Conservation (phyloP, 2,113 vertebrate species). For the Hystrix brachyura region DNA sequence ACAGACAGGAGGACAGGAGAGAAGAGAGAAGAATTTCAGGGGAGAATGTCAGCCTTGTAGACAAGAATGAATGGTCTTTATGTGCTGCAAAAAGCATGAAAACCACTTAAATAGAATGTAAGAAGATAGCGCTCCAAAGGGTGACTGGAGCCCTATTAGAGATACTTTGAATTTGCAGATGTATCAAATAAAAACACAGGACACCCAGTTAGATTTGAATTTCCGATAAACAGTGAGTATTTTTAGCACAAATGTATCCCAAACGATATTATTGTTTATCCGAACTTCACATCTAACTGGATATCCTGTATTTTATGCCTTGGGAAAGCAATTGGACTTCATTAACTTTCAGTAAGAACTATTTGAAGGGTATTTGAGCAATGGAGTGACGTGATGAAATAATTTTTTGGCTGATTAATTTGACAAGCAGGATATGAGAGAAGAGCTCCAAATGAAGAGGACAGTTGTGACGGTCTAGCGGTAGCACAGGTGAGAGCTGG, state of each 20-base stretch:
- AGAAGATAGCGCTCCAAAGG: neutral
- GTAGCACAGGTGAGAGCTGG: neutral
- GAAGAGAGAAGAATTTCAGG: neutral
- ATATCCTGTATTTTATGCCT: neutral
- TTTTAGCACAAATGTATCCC: neutral
- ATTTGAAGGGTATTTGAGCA: neutral
- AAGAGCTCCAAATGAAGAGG: neutral
- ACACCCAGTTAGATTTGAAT: conserved; percentile 44
- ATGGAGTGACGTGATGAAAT: neutral
- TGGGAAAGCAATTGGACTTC: neutral
- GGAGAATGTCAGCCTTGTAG: neutral
- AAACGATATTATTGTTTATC: conserved; percentile 38
- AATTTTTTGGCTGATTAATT: neutral
- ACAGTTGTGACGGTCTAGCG: no score
- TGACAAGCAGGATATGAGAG: neutral
- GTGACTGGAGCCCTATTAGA: neutral
- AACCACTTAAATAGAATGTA: neutral
- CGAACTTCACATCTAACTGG: conserved; percentile 39
- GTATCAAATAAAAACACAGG: conserved; percentile 47
- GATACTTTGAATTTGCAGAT: conserved; percentile 25
- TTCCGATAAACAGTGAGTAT: conserved; percentile 14
- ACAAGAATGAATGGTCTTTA: neutral
- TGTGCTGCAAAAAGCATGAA: conserved; percentile 14
- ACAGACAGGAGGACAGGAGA: neutral
- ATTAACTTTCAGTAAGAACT: conserved; percentile 42